Conservation (phyloP, 2,888 invertebrate species). For the Idaea straminata region DNA sequence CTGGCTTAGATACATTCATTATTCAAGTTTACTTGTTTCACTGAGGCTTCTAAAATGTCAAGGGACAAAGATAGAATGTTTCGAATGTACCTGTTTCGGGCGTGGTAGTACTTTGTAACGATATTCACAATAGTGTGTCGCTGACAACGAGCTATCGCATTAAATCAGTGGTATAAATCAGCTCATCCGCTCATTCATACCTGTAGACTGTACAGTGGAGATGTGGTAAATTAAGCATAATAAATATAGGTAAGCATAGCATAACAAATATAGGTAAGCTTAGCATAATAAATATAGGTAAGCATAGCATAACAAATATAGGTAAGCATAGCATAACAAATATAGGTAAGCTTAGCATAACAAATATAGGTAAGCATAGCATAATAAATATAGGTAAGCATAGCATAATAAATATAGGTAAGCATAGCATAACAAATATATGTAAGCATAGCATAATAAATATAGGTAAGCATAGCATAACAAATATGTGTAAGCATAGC, state of each 20-base stretch:
- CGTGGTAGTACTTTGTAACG: not conserved
- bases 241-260: not conserved
- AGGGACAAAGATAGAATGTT: slow-evolving; percentile 27
- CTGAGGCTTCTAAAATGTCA: slow-evolving; percentile 21
- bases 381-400: too few species aligned
- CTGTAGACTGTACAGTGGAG: not conserved
- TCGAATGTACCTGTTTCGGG: slow-evolving; percentile 16
- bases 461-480: too few species aligned
- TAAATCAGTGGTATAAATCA: not conserved
- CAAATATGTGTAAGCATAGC: too few species aligned
- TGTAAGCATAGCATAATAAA: too few species aligned
- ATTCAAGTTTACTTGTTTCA: slow-evolving; percentile 26
- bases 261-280: too few species aligned
- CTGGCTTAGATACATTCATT: slow-evolving; percentile 24
- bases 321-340: too few species aligned
- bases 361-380: too few species aligned
- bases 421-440: too few species aligned
- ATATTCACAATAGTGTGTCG: not conserved
- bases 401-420: too few species aligned
- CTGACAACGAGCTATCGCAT: not conserved
- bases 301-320: too few species aligned
- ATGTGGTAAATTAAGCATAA: not conserved
- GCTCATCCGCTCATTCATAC: not conserved
- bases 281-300: too few species aligned
- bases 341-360: too few species aligned